Percentiles rank a stretch among this genome's conserved stretches.
Conservation (phyloP, 1,140 invertebrate genomes). For the Drosophila cardini region DNA sequence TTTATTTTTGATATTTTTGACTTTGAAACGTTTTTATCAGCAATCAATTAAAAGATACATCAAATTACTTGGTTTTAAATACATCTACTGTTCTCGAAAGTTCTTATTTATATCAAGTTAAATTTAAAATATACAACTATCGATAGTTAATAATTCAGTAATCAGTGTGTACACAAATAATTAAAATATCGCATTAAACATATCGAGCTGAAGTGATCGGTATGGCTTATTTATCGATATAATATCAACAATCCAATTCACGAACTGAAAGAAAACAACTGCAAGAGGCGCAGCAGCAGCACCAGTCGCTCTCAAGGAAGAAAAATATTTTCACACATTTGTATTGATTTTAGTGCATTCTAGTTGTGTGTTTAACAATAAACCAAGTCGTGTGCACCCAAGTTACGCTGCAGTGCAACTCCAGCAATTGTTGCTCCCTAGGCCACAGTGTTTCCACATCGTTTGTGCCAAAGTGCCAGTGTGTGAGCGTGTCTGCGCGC, state of each 20-base stretch:
- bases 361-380: slow-evolving; percentile 53
- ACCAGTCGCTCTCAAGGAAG: slow-evolving; percentile 27
- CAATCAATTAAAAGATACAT: too few species aligned
- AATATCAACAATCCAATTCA: slow-evolving; percentile 47
- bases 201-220: slow-evolving; percentile 17
- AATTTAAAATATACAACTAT: background rate
- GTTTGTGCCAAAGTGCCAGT: slow-evolving; percentile 31
- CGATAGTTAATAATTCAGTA: background rate
- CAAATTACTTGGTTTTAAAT: too few species aligned
- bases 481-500: slow-evolving; percentile 23
- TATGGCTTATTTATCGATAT: slow-evolving; percentile 29
- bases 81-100: too few species aligned
- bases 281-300: slow-evolving; percentile 41
- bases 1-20: too few species aligned
- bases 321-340: slow-evolving; percentile 28
- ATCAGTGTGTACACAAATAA: slow-evolving; percentile 16
- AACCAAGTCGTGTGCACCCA: background rate
- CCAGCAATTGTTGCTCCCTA: slow-evolving; percentile 63
- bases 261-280: slow-evolving; percentile 50
- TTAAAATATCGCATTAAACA: too few species aligned
- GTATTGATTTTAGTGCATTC: slow-evolving; percentile 73
- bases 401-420: slow-evolving; percentile 44
- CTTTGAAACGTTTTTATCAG: too few species aligned
- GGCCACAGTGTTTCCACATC: slow-evolving; percentile 41
- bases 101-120: background rate